Conservation (phyloP, 2,888 invertebrate genomes). For the Diadromus collaris region DNA sequence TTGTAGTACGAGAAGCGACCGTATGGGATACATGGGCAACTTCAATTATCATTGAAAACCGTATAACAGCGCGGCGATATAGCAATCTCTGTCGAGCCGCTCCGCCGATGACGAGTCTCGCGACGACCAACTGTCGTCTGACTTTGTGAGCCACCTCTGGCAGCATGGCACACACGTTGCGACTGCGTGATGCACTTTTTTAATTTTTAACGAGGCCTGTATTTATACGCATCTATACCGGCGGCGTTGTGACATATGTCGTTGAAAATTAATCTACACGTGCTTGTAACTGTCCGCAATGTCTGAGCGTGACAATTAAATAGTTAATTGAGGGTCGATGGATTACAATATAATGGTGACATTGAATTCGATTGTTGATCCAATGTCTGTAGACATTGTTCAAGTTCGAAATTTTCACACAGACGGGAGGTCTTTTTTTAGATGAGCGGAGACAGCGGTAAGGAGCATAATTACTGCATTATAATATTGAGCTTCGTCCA, state of each 20-base stretch:
- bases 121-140: constrained; percentile 18
- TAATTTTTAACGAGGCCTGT: neutral
- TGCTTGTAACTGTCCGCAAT: neutral
- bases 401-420: neutral
- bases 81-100: neutral
- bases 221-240: neutral
- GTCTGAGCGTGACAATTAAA: neutral
- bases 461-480: too few relatives aligned
- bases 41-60: constrained; percentile 16
- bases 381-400: neutral
- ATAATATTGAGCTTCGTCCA: too few relatives aligned
- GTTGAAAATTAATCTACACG: constrained; percentile 15
- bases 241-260: neutral
- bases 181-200: constrained; percentile 21
- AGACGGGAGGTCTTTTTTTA: neutral
- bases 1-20: neutral
- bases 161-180: neutral
- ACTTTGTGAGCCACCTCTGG: neutral
- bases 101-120: neutral
- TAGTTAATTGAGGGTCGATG: neutral
- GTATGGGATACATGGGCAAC: neutral
- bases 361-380: neutral
- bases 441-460: too few relatives aligned
- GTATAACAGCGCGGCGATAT: constrained; percentile 2
- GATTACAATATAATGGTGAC: neutral